Base-by-base conservation (phyloP, 92 coral and sea anemone species). In the Epizoanthus illoricatus region DNA sequence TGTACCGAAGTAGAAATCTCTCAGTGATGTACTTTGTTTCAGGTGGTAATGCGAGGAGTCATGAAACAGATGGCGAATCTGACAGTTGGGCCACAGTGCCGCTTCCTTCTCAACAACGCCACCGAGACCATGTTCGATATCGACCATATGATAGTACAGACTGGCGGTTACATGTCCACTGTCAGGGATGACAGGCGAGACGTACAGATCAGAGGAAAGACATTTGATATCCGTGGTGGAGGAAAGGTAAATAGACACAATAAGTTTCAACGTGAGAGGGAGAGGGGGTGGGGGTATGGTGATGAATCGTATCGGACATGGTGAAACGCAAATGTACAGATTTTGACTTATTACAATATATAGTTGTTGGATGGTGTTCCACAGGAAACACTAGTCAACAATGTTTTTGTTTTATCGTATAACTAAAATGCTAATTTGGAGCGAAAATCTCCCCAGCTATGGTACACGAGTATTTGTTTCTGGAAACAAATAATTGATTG, bases 161-260 rank as follows among this genome's bases (percentile, higher is more conserved):
- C 90, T 76, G 76, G 75, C 7, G 92, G 92, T 24, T 81, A 72
- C 24, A 78, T 89, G 85, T 84, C 86, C 18, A 54, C 87, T n/a
- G 86, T 81, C 64, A 82, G 87, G 45, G 81, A 83, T 17, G 80
- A 89, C 69, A 59, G 63, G 42, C 76, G 60, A 57, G 60, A 75
- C 3, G 90, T 86, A 7, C 21, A 58, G 18, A 12, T 89, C 41
- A 67, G 58, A 13, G 92, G 92, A 5, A 73, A 79, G 16, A 86
- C 92, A 2, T 39, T 89, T 59, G 90, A 89, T 21, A 79, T 89
- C 71, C 90, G 92, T 17, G 92, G 92, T 59, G 92, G 92, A 33
- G 92, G 85, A 39, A 83, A 74, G 85, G 92, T 86, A 83, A 47
- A 20, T 56, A 57, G 17, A 17, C 56, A 52, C 3, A 52, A 52